Evolutionary conservation across 2,797 vertebrate genomes (phyloP).

Genomic region (Mastacembelus armatus): DNA sequence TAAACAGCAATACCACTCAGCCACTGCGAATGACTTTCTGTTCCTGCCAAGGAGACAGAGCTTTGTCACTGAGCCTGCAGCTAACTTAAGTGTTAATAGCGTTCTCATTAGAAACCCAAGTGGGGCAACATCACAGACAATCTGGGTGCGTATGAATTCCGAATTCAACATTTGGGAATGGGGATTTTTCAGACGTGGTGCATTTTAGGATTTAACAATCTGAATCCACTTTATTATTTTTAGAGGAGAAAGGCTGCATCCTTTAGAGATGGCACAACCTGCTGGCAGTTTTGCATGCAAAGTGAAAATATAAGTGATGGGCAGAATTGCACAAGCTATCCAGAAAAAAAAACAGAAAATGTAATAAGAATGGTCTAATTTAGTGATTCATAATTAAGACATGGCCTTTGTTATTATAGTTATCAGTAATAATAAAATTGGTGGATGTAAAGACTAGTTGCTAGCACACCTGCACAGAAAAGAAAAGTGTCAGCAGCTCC

Average conservation of each 20-base stretch:
- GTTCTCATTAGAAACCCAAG: slow-evolving; percentile 65
- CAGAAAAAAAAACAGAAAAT: slow-evolving; percentile 36
- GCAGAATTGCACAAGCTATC: slow-evolving; percentile 37
- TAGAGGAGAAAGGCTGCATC: slow-evolving; percentile 25
- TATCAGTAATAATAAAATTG: slow-evolving; percentile 50
- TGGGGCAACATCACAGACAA: slow-evolving; percentile 63
- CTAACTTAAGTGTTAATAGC: slow-evolving; percentile 73
- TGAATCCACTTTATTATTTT: slow-evolving; percentile 35
- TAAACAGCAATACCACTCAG: slow-evolving; percentile 72
- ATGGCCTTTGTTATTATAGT: slow-evolving; percentile 59
- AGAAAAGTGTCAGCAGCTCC: slow-evolving; percentile 32
- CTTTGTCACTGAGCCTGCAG: slow-evolving; percentile 74
- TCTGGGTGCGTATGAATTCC: slow-evolving; percentile 47
- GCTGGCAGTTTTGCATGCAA: slow-evolving; percentile 50
- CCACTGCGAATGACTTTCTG: slow-evolving; percentile 72
- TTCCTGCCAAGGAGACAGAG: slow-evolving; percentile 73
- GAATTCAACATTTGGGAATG: slow-evolving; percentile 44
- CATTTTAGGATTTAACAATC: slow-evolving; percentile 44
- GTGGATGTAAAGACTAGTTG: slow-evolving; percentile 19
- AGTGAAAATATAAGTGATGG: slow-evolving; percentile 48
- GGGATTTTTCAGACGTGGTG: slow-evolving; percentile 29
- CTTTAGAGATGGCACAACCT: slow-evolving; percentile 29
- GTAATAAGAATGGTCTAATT: slow-evolving; percentile 43
- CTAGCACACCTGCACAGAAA: slow-evolving; percentile 51
- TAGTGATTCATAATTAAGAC: slow-evolving; percentile 62